Evolutionary conservation across 2,888 invertebrate genomes (phyloP).

Genomic region (Odontothrips loti): DNA sequence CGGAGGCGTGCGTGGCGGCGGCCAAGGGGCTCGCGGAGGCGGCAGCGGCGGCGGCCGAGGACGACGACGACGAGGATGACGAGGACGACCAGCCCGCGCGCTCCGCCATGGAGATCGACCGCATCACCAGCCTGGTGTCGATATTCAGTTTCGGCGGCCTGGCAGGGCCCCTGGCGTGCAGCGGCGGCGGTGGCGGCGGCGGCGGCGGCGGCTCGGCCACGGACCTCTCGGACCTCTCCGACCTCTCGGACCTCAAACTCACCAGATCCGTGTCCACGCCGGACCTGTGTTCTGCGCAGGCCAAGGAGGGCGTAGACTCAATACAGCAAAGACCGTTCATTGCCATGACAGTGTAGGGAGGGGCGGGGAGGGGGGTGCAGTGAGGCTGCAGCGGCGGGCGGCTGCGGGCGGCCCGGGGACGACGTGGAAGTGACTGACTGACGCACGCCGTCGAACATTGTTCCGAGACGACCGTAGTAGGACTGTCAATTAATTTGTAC

Average conservation of each 20-base stretch:
- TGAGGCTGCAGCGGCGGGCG: background rate
- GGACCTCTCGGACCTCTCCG: slow-evolving; percentile 33
- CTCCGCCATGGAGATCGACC: slow-evolving; percentile 55
- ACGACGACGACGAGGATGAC: slow-evolving; percentile 38
- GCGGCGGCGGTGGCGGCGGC: slow-evolving; percentile 32
- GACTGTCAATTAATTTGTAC: slow-evolving; percentile 17
- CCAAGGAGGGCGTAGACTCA: slow-evolving; percentile 48
- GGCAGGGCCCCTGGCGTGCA: slow-evolving; percentile 31
- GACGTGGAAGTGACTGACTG: background rate
- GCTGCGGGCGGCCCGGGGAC: background rate
- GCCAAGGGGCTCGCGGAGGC: slow-evolving; percentile 50
- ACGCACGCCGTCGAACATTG: background rate
- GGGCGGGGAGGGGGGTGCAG: background rate
- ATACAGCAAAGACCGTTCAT: slow-evolving; percentile 52
- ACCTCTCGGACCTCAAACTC: slow-evolving; percentile 39
- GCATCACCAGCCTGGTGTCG: slow-evolving; percentile 56
- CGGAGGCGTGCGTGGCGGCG: slow-evolving; percentile 41
- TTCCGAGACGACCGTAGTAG: background rate
- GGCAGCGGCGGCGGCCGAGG: slow-evolving; percentile 45
- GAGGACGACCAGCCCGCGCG: slow-evolving; percentile 36
- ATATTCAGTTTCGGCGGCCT: slow-evolving; percentile 55
- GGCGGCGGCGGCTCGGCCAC: slow-evolving; percentile 32
- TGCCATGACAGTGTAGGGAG: slow-evolving; percentile 52
- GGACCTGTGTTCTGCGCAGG: slow-evolving; percentile 54
- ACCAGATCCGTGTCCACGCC: slow-evolving; percentile 53